phyloP scores from a whole-genome alignment of 2,888 invertebrate genomes.

The Hyppa rectilinea region DNA sequence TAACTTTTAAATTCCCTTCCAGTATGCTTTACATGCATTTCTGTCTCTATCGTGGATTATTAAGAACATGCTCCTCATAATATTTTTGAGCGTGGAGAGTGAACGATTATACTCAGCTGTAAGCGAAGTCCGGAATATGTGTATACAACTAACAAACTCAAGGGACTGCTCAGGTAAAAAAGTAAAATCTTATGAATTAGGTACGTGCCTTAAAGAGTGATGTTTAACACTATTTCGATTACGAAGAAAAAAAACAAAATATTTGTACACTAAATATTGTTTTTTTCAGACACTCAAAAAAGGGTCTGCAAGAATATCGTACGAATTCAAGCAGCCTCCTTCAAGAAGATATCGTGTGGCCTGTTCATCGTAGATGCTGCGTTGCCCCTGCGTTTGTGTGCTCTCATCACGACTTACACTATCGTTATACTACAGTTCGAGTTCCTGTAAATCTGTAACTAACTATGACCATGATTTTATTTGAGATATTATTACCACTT shows the following conservation, averaged over 20 bases:
- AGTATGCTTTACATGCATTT: background rate
- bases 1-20: no score
- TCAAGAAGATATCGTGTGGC: conserved; percentile 13
- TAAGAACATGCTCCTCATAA: background rate
- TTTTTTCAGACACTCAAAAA: conserved; percentile 13
- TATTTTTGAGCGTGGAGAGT: conserved; percentile 2
- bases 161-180: conserved; percentile 15
- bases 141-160: background rate
- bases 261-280: no score
- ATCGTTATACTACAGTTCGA: conserved; percentile 26
- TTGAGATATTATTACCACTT: no score
- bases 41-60: conserved; percentile 23
- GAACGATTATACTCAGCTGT: conserved; percentile 15
- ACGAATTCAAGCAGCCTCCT: background rate
- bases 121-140: conserved; percentile 2
- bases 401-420: conserved; percentile 14
- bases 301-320: conserved; percentile 14
- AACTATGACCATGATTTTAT: no score
- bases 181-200: no score
- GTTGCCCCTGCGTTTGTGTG: background rate
- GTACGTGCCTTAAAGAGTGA: no score
- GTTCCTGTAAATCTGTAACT: no score
- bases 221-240: no score
- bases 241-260: no score
- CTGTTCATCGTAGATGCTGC: conserved; percentile 19